Conservation (phyloP, 2,797 vertebrate genomes). For the Pelobates cultripes region DNA sequence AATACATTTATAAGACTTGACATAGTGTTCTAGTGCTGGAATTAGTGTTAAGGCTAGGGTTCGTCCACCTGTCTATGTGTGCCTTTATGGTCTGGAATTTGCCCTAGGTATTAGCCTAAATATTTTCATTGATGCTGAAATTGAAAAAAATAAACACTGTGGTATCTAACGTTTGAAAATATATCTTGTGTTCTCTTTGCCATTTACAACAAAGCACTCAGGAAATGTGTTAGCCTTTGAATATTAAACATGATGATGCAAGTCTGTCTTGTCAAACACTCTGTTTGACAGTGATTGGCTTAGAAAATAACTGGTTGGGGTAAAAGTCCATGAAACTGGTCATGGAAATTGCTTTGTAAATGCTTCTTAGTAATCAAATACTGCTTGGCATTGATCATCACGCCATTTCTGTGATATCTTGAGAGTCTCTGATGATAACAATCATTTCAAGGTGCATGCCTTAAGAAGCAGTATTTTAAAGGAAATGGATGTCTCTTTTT, state of each 20-base stretch:
- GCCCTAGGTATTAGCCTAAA: too few relatives aligned
- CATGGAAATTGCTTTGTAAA: slow-evolving; percentile 55
- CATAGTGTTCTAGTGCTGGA: too few relatives aligned
- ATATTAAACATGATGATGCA: slow-evolving; percentile 49
- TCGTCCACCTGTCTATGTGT: too few relatives aligned
- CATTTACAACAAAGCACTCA: neutral
- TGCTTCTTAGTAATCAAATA: slow-evolving; percentile 45
- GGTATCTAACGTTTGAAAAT: neutral
- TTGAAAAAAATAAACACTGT: neutral
- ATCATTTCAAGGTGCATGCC: slow-evolving; percentile 28
- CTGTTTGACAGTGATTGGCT: slow-evolving; percentile 36
- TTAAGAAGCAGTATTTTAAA: slow-evolving; percentile 46
- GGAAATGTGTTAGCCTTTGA: slow-evolving; percentile 13
- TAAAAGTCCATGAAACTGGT: slow-evolving; percentile 52
- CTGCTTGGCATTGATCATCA: slow-evolving; percentile 46
- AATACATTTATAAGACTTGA: too few relatives aligned
- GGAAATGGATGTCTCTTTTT: slow-evolving; percentile 44
- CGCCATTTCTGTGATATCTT: slow-evolving; percentile 21
- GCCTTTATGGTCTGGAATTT: too few relatives aligned
- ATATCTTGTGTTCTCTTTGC: neutral
- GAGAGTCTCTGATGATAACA: slow-evolving; percentile 48
- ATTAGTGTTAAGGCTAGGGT: too few relatives aligned
- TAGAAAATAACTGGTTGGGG: slow-evolving; percentile 45
- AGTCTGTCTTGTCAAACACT: slow-evolving; percentile 50
- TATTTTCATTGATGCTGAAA: too few relatives aligned